phyloP scores from a whole-genome alignment of 2,888 invertebrate species.

The Thysanoteuthis rhombus region DNA sequence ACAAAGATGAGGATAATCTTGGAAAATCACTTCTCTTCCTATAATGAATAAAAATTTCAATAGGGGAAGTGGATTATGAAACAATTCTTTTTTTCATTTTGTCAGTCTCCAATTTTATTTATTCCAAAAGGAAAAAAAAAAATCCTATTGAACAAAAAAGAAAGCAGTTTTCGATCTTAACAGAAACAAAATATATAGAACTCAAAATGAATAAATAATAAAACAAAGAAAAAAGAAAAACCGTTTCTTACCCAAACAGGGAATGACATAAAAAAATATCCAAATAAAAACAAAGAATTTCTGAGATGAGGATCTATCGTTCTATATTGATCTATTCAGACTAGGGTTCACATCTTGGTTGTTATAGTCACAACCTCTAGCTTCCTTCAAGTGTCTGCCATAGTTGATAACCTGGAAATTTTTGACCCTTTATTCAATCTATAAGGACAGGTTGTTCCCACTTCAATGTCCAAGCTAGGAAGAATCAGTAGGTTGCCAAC shows the following conservation, averaged over 20 bases:
- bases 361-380: no score
- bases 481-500: no score
- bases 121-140: background rate
- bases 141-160: background rate
- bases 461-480: no score
- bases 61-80: background rate
- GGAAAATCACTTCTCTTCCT: background rate
- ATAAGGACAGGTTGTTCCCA: no score
- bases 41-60: background rate
- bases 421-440: no score
- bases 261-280: background rate
- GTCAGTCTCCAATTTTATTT: background rate
- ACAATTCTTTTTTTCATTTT: background rate
- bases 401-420: no score
- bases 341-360: no score
- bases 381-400: no score
- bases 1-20: background rate
- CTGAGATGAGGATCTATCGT: no score
- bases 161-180: background rate
- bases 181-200: background rate
- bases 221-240: background rate
- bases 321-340: no score
- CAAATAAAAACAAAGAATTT: no score
- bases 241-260: background rate
- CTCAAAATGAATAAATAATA: background rate